These are phyloP conservation scores for Pandemis heparana DNA, from an alignment of 2,888 invertebrate species.

Conservation along the genomic window DNA sequence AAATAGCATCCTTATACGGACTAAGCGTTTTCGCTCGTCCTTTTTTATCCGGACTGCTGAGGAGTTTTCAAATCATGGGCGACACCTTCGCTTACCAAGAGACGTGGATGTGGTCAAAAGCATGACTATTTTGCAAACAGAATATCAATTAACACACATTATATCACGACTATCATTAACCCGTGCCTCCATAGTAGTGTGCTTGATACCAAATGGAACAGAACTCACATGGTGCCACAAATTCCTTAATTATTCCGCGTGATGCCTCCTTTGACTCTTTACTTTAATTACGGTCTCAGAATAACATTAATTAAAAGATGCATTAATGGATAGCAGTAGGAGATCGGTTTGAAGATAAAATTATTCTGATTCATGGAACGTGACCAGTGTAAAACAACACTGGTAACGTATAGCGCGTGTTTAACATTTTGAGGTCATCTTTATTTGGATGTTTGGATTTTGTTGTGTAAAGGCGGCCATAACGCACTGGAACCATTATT, in stretches of 20 bases:
- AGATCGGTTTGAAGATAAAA: conserved; percentile 49
- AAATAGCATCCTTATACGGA: too few species aligned
- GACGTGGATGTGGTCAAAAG: too few species aligned
- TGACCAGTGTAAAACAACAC: conserved; percentile 7
- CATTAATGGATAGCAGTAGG: conserved; percentile 49
- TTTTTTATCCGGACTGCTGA: too few species aligned
- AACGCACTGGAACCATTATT: conserved; percentile 62
- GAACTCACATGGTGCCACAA: conserved; percentile 46
- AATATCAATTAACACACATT: too few species aligned
- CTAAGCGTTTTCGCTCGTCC: too few species aligned
- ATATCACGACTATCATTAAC: background rate
- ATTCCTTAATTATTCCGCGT: conserved; percentile 52
- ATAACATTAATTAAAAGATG: conserved; percentile 56
- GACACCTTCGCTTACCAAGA: too few species aligned
- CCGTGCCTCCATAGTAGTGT: conserved; percentile 4
- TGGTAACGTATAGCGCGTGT: background rate
- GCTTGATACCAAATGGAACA: conserved; percentile 33
- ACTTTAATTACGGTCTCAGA: conserved; percentile 46
- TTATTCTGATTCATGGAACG: conserved; percentile 51
- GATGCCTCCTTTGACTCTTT: conserved; percentile 47
- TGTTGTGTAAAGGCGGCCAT: conserved; percentile 54
- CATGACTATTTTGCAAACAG: too few species aligned
- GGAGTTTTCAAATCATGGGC: too few species aligned
- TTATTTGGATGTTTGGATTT: conserved; percentile 23
- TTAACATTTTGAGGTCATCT: conserved; percentile 1